Evolutionary conservation across 2,113 vertebrate species (phyloP).

Genomic region (Calonectris borealis): DNA sequence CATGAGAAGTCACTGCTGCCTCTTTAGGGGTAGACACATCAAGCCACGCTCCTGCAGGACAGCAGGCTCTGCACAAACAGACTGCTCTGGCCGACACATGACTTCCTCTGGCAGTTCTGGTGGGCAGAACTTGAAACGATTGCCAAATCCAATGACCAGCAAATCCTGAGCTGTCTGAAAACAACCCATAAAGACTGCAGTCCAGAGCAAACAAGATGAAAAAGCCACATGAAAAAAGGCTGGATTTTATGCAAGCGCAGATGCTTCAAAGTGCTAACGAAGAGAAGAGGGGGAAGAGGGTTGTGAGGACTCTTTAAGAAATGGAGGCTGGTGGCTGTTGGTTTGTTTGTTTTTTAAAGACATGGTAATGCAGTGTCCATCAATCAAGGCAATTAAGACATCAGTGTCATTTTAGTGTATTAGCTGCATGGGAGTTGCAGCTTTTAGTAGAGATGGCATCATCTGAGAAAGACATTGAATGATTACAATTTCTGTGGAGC

Average conservation of each 20-base stretch:
- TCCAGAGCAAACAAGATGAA: constrained; percentile 77
- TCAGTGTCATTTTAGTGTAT: neutral
- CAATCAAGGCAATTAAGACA: neutral
- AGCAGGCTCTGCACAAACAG: constrained; percentile 67
- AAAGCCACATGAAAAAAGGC: constrained; percentile 70
- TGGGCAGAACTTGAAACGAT: constrained; percentile 64
- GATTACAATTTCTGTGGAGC: neutral
- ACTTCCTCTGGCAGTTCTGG: constrained; percentile 76
- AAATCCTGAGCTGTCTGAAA: constrained; percentile 78
- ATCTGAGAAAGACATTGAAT: neutral
- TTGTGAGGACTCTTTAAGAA: neutral
- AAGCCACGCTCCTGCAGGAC: constrained; percentile 68
- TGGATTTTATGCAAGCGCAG: constrained; percentile 57
- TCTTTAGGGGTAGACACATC: constrained; percentile 62
- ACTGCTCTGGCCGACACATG: constrained; percentile 70
- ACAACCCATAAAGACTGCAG: constrained; percentile 62
- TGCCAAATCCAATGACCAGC: constrained; percentile 74
- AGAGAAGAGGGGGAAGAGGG: neutral
- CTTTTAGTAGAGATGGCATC: neutral
- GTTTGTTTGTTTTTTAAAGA: neutral
- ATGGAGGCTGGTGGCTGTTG: neutral
- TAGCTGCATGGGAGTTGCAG: neutral
- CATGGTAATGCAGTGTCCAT: neutral
- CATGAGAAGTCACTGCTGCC: constrained; percentile 33
- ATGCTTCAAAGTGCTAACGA: constrained; percentile 49